These are phyloP conservation scores for Busseola fusca DNA, from an alignment of 2,888 invertebrate species.

Conservation along the genomic window DNA sequence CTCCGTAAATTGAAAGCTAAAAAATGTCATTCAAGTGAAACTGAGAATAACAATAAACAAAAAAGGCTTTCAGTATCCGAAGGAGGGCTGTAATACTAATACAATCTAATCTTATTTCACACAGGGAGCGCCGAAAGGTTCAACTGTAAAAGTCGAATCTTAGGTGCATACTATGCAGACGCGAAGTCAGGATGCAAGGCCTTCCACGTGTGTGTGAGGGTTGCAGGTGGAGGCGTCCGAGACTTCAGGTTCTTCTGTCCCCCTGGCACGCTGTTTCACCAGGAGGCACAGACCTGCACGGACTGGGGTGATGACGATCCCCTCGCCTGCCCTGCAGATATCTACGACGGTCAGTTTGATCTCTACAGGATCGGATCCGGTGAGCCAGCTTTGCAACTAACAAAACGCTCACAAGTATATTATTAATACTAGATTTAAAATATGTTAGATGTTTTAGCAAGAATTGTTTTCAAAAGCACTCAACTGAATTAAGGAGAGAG, in stretches of 20 bases:
- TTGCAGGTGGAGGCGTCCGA: conserved; percentile 93
- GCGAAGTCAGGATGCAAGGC: conserved; percentile 96
- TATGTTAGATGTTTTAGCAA: background rate
- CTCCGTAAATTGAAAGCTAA: background rate
- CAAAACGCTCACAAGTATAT: conserved; percentile 68
- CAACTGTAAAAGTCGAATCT: conserved; percentile 94
- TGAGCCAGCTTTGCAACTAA: conserved; percentile 88
- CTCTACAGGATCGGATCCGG: conserved; percentile 94
- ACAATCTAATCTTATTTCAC: conserved; percentile 19
- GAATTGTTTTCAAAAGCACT: background rate
- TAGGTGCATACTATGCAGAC: conserved; percentile 96
- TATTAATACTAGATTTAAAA: background rate
- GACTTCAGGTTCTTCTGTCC: conserved; percentile 96
- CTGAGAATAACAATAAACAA: background rate
- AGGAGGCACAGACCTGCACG: conserved; percentile 97
- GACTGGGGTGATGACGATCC: conserved; percentile 94
- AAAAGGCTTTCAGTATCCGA: background rate
- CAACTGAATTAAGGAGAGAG: background rate
- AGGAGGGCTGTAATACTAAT: conserved; percentile 1
- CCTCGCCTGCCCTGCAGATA: conserved; percentile 94
- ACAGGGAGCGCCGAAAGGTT: conserved; percentile 90
- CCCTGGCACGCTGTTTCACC: conserved; percentile 96
- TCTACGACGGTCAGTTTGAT: conserved; percentile 96
- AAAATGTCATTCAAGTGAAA: background rate
- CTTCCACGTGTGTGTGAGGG: conserved; percentile 96